Percentiles rank a stretch among this genome's conserved stretches.
phyloP scores from a whole-genome alignment of 1,140 invertebrate species.

The Pygmarrhopalites habei region DNA sequence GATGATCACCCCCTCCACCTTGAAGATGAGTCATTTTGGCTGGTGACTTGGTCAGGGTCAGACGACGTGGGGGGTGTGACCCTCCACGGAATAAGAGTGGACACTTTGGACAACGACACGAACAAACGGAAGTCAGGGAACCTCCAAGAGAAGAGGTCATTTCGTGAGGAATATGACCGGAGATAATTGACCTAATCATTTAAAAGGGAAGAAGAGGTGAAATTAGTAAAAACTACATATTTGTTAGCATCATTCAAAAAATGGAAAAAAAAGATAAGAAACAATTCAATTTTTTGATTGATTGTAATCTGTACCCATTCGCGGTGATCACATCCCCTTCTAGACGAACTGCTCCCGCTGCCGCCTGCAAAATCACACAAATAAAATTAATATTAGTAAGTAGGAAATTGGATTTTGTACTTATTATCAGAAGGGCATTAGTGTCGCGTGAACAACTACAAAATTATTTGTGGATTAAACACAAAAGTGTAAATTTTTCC shows the following conservation, averaged over 20 bases:
- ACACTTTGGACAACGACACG: slow-evolving; percentile 41
- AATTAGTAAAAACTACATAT: too few relatives aligned
- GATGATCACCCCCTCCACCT: slow-evolving; percentile 56
- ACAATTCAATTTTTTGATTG: too few relatives aligned
- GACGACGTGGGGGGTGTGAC: slow-evolving; percentile 45
- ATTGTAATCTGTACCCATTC: too few relatives aligned
- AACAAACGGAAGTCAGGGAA: slow-evolving; percentile 41
- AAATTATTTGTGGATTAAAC: too few relatives aligned
- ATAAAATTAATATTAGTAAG: background rate
- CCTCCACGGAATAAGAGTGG: slow-evolving; percentile 38
- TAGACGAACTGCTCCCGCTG: slow-evolving; percentile 53
- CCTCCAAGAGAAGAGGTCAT: slow-evolving; percentile 34
- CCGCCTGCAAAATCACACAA: slow-evolving; percentile 46
- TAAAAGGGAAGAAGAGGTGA: too few relatives aligned
- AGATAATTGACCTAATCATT: slow-evolving; percentile 45
- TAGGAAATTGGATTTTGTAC: too few relatives aligned
- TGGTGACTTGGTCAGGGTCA: slow-evolving; percentile 61
- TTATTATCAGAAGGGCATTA: too few relatives aligned
- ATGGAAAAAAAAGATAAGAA: too few relatives aligned
- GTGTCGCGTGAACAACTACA: too few relatives aligned
- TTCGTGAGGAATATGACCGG: slow-evolving; percentile 41
- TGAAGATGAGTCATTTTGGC: slow-evolving; percentile 64
- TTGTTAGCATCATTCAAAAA: too few relatives aligned
- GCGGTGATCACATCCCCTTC: slow-evolving; percentile 60
- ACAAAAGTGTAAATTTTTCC: too few relatives aligned